These are phyloP conservation scores for Myotis myotis DNA, from an alignment of 2,797 vertebrate species.

Conservation along the genomic window DNA sequence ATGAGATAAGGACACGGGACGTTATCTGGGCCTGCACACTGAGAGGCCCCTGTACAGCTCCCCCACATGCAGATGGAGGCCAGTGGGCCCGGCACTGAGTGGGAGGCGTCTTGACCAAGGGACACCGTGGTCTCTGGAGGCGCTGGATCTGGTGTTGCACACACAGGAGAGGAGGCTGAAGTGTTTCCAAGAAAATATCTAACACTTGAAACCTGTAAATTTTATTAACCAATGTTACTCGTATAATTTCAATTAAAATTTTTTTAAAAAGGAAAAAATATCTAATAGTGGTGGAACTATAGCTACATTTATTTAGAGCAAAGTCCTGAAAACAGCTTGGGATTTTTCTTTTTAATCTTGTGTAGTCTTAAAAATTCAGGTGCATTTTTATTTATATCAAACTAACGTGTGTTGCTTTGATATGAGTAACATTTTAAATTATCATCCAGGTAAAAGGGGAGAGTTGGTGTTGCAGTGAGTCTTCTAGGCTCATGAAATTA, in stretches of 20 bases:
- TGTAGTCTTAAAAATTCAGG: conserved; percentile 15
- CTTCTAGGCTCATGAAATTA: neutral
- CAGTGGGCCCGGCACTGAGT: neutral
- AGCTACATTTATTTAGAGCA: neutral
- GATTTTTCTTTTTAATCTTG: conserved; percentile 14
- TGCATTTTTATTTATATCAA: neutral
- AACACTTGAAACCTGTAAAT: neutral
- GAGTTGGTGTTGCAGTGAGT: neutral
- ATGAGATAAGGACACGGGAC: neutral
- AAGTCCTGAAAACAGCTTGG: neutral
- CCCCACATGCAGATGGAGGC: neutral
- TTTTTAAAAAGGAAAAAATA: neutral
- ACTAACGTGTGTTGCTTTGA: neutral
- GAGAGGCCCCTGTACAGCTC: neutral
- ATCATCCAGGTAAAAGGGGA: conserved; percentile 21
- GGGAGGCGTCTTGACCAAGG: neutral
- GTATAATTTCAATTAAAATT: neutral
- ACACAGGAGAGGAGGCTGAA: neutral
- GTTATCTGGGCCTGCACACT: neutral
- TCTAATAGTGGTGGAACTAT: neutral
- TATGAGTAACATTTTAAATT: conserved; percentile 26
- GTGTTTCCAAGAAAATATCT: neutral
- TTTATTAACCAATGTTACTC: neutral
- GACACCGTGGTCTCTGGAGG: neutral
- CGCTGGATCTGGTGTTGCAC: too few relatives aligned